A percentile compares a stretch with the other conserved stretches of the same genome.
phyloP scores from a whole-genome alignment of 2,113 vertebrate genomes.

The Microtus montanus region DNA sequence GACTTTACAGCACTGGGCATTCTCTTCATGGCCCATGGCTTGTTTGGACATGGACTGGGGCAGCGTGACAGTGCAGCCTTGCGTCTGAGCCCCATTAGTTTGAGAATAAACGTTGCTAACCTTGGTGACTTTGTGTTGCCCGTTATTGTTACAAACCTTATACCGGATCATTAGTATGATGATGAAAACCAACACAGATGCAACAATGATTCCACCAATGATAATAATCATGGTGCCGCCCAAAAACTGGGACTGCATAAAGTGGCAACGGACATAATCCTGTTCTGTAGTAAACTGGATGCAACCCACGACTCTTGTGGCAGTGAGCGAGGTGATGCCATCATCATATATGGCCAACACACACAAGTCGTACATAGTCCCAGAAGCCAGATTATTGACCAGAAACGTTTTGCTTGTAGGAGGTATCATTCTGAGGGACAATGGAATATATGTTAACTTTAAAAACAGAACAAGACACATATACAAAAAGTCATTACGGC shows the following conservation, averaged over 20 bases:
- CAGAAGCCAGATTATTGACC: conserved; percentile 97
- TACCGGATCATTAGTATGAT: conserved; percentile 99
- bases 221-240: conserved; percentile 99
- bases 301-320: conserved; percentile 97
- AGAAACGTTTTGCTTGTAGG: conserved; percentile 98
- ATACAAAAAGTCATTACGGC: neutral
- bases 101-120: conserved; percentile 97
- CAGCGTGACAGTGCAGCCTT: conserved; percentile 88
- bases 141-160: conserved; percentile 95
- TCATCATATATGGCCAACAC: conserved; percentile 99
- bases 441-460: conserved; percentile 74
- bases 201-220: conserved; percentile 98
- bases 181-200: conserved; percentile 98
- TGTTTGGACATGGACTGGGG: conserved; percentile 93
- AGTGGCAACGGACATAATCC: conserved; percentile 98
- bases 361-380: conserved; percentile 96
- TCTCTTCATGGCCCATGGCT: conserved; percentile 90
- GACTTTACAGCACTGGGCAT: conserved; percentile 87
- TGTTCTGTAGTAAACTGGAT: conserved; percentile 97
- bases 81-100: conserved; percentile 94
- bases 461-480: neutral
- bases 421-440: conserved; percentile 95
- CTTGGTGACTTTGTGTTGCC: conserved; percentile 92
- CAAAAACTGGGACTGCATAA: conserved; percentile 99
- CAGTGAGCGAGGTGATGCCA: conserved; percentile 96